A percentile compares a stretch with the other conserved stretches of the same genome.
phyloP scores from a whole-genome alignment of 2,113 vertebrate genomes.

The Apaloderma vittatum region DNA sequence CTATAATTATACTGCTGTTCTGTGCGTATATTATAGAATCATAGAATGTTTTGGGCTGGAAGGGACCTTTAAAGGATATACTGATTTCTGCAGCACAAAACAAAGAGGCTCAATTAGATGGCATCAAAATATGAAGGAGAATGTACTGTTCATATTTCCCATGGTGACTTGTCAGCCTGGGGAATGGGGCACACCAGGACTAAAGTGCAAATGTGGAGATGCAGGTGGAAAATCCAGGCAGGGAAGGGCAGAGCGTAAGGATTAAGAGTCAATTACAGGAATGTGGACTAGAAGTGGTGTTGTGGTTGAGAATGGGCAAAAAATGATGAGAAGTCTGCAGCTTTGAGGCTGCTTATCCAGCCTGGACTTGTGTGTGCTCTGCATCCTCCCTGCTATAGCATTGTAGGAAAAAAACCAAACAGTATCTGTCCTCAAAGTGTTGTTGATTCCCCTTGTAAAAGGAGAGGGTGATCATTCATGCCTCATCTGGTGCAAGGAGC shows the following conservation, averaged over 20 bases:
- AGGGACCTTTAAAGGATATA: background rate
- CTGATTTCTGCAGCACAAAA: background rate
- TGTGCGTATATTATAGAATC: background rate
- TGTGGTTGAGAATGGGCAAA: background rate
- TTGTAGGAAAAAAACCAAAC: background rate
- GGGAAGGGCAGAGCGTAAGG: background rate
- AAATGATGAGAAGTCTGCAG: background rate
- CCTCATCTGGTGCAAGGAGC: background rate
- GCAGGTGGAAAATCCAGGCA: background rate
- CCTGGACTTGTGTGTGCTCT: background rate
- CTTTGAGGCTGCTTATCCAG: background rate
- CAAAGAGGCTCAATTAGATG: background rate
- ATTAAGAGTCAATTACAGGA: background rate
- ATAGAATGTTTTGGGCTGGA: too few relatives aligned
- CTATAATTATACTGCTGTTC: background rate
- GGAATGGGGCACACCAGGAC: background rate
- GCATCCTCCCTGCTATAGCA: fast-evolving
- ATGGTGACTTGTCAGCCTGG: background rate
- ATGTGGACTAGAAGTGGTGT: background rate
- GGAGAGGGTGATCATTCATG: background rate
- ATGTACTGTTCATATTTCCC: background rate
- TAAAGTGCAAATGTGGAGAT: background rate
- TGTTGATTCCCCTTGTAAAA: background rate
- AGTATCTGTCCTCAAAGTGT: background rate
- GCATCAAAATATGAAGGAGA: background rate